Evolutionary conservation across 2,113 vertebrate species (phyloP).

Genomic region (Gasterosteus aculeatus): DNA sequence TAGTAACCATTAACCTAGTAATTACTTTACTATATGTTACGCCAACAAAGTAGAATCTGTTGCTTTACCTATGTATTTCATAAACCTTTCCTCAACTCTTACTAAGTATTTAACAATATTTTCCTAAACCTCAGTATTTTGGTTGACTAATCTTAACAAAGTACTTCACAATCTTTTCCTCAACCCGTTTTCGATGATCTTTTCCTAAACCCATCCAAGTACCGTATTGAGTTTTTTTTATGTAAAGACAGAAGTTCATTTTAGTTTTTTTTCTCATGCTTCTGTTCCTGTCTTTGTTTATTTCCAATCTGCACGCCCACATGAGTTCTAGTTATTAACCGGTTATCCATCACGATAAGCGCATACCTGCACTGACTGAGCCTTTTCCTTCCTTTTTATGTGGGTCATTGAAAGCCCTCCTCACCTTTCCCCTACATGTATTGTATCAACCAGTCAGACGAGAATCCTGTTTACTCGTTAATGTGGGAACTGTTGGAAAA

Average conservation of each 20-base stretch:
- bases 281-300: not conserved
- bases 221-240: not conserved
- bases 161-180: no score
- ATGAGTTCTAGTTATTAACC: not conserved
- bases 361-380: not conserved
- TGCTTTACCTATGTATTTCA: no score
- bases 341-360: not conserved
- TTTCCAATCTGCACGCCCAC: not conserved
- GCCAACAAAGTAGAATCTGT: no score
- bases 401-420: not conserved
- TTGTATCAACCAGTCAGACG: not conserved
- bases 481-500: slow-evolving; percentile 7
- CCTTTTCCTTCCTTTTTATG: not conserved
- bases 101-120: no score
- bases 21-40: no score
- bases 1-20: no score
- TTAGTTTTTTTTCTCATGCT: not conserved
- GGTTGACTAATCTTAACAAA: no score
- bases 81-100: no score
- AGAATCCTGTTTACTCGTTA: not conserved
- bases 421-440: not conserved
- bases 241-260: no score
- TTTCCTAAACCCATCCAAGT: not conserved
- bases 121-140: no score
- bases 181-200: no score